Base-by-base conservation (phyloP, 2,888 invertebrate genomes). In the Acleris emargana region DNA sequence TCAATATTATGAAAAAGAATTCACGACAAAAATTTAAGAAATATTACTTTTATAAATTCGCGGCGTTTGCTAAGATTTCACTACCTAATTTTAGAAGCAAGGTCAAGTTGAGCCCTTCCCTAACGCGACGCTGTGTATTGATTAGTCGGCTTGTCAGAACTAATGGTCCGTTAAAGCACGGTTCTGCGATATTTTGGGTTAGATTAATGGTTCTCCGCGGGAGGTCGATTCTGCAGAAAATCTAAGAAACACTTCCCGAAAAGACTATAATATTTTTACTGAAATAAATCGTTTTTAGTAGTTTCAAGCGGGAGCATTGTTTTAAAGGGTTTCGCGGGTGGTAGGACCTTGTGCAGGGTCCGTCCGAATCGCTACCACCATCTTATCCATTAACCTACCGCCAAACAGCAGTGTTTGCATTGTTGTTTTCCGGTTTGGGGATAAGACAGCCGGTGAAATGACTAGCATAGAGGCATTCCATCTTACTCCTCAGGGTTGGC, bases 111-210 rank as follows among this genome's bases (percentile, higher is more conserved):
- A 53, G n/a, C 20, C 28, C 43, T 5, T 28, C 17, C n/a, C 28
- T 32, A 43, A 51, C 22, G 53, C 47, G 47, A 25, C 6, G 18
- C 17, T 2, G 52, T 47, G 16, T 28, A 59, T 55, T 64, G 64
- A 60, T 66, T 61, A 57, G 57, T 51, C 60, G 16, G 22, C 60
- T 66, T 64, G 60, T 60, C 66, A 61, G 32, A 61, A 51, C 55
- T 61, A 66, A 61, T 66, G 66, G 60, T n/a, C 66, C 60, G 60
- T 61, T 66, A 61, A 66, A 64, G 64, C 59, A 61, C 55, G 66
- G 45, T 45, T 47, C 55, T 66, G 66, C 60, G 57, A 57, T 66
- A 66, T 66, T 66, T 66, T 51, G 55, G 50, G 17, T 9, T 22
- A 61, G 66, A 66, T 66, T 66, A 45, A 66, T 61, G 47, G 55